Conservation (phyloP, 37 sponge, comb jelly and placozoan species). For the Amphimedon queenslandica region DNA sequence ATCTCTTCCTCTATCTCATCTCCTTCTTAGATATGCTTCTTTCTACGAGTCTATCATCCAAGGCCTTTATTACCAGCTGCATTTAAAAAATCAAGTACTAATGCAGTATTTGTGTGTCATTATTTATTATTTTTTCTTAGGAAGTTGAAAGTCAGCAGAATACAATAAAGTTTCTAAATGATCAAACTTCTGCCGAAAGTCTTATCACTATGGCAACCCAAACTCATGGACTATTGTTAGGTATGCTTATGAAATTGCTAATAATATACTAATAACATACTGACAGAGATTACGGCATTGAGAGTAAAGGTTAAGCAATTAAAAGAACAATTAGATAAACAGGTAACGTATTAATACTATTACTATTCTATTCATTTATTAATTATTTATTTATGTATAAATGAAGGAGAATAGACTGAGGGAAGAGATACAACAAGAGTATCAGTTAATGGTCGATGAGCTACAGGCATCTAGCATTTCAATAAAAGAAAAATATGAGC, state of each 20-base stretch:
- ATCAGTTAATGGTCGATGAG: constrained; percentile 27
- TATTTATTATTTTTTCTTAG: neutral
- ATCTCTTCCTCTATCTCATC: neutral
- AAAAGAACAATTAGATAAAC: constrained; percentile 6
- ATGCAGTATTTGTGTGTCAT: neutral
- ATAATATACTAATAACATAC: neutral
- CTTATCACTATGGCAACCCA: constrained; percentile 32
- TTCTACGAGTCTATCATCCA: constrained; percentile 57
- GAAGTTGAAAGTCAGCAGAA: constrained; percentile 48
- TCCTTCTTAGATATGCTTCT: constrained; percentile 47
- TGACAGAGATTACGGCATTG: constrained; percentile 62
- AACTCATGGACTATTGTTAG: constrained; percentile 44
- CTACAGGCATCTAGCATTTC: constrained; percentile 31
- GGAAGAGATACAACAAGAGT: constrained; percentile 21
- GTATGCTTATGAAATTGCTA: neutral
- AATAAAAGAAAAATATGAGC: constrained; percentile 49
- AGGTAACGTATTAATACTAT: constrained; percentile 7
- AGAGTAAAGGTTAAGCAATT: constrained; percentile 37
- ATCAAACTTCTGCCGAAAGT: constrained; percentile 24
- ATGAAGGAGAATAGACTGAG: constrained; percentile 10
- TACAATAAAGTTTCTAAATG: neutral
- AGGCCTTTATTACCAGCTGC: constrained; percentile 57
- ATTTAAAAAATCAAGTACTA: constrained; percentile 31
- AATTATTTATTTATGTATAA: neutral
- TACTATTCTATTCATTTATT: neutral